These are phyloP conservation scores for Ligdia adustata DNA, from an alignment of 2,888 invertebrate genomes.

Conservation along the genomic window DNA sequence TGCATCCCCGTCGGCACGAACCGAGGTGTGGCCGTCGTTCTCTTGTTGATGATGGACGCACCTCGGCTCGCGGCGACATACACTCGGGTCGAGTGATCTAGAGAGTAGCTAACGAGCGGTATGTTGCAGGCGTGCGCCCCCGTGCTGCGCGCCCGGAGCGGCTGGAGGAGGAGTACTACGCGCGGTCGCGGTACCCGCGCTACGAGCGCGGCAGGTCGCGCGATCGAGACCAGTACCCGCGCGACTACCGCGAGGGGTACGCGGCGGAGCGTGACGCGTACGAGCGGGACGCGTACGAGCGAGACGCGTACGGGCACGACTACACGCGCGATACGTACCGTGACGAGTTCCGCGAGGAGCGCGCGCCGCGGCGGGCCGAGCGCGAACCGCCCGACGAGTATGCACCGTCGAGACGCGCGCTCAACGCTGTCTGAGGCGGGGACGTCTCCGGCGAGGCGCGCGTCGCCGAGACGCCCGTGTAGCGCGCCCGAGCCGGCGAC, in stretches of 20 bases:
- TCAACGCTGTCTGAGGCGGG: slow-evolving; percentile 87
- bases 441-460: slow-evolving; percentile 27
- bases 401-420: slow-evolving; percentile 87
- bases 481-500: slow-evolving; percentile 24
- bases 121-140: slow-evolving; percentile 61
- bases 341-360: slow-evolving; percentile 70
- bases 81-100: too few relatives aligned
- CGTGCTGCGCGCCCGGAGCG: slow-evolving; percentile 81
- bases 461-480: slow-evolving; percentile 34
- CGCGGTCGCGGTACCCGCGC: slow-evolving; percentile 59
- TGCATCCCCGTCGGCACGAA: slow-evolving; percentile 25
- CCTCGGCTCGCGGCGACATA: too few relatives aligned
- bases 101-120: not conserved
- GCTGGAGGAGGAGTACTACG: slow-evolving; percentile 83
- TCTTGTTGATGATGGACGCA: too few relatives aligned
- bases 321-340: slow-evolving; percentile 64
- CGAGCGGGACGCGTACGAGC: slow-evolving; percentile 43
- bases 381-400: slow-evolving; percentile 80
- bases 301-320: slow-evolving; percentile 67
- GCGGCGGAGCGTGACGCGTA: slow-evolving; percentile 52
- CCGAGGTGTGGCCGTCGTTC: too few relatives aligned
- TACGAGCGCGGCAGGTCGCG: slow-evolving; percentile 53
- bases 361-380: slow-evolving; percentile 64
- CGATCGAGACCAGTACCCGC: slow-evolving; percentile 47
- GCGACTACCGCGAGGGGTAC: slow-evolving; percentile 48